Conservation (phyloP, 2,113 vertebrate species). For the Gavialis gangeticus region DNA sequence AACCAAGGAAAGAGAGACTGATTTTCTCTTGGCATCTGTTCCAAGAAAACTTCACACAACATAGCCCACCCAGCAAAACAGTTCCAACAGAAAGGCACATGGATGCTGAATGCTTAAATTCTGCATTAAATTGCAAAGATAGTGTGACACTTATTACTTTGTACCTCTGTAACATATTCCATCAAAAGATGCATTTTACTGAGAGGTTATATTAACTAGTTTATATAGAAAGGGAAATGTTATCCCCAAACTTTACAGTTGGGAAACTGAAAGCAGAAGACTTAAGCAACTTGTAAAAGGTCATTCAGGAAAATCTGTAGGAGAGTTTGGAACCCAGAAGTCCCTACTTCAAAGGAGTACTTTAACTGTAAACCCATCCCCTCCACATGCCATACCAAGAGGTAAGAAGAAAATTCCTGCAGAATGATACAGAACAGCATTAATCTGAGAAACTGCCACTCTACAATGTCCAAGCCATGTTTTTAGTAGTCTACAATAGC, state of each 20-base stretch:
- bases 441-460: neutral
- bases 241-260: neutral
- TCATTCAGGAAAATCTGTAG: neutral
- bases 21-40: neutral
- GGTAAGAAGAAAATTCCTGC: neutral
- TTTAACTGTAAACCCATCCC: neutral
- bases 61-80: neutral
- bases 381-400: accelerated
- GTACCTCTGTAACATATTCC: neutral
- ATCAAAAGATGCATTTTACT: neutral
- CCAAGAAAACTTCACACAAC: neutral
- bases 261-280: neutral
- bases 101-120: neutral
- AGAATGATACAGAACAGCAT: neutral
- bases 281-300: neutral
- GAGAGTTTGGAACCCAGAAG: neutral
- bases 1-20: slow-evolving; percentile 36
- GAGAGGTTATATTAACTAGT: neutral
- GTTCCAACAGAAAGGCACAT: neutral
- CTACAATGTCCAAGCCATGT: neutral
- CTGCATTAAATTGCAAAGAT: neutral
- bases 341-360: neutral
- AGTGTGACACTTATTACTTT: neutral
- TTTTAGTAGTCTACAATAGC: neutral
- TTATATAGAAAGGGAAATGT: neutral